Percentiles rank a stretch among this genome's conserved stretches.
Evolutionary conservation across 2,113 vertebrate species (phyloP).

Genomic region (Heterotilapia buettikoferi): DNA sequence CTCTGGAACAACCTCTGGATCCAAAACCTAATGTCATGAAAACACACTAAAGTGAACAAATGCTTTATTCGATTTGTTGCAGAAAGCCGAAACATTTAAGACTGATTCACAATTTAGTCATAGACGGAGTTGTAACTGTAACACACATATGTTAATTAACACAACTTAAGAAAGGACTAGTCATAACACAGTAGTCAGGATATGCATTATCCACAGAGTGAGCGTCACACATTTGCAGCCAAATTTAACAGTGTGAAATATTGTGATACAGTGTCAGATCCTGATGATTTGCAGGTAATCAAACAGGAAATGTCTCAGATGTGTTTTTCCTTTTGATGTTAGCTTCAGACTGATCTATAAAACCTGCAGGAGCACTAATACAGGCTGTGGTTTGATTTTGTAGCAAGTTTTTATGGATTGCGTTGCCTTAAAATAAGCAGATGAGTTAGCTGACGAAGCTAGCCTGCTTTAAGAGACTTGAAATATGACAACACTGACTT

Average conservation of each 20-base stretch:
- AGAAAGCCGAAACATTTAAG: accelerated
- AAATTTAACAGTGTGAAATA: background rate
- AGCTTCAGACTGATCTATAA: background rate
- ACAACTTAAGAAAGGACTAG: background rate
- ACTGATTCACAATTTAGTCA: background rate
- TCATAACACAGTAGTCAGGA: background rate
- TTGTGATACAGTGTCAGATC: background rate
- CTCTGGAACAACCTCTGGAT: background rate
- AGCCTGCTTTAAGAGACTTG: background rate
- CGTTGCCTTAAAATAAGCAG: constrained; percentile 7
- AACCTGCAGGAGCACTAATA: background rate
- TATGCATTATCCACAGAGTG: background rate
- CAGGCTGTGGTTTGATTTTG: background rate
- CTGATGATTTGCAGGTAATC: background rate
- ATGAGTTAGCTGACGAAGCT: background rate
- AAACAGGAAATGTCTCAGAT: background rate
- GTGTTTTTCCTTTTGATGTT: background rate
- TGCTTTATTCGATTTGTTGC: background rate
- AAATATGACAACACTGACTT: background rate
- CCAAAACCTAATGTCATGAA: background rate
- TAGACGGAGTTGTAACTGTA: background rate
- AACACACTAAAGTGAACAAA: background rate
- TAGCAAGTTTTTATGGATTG: background rate
- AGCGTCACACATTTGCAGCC: background rate
- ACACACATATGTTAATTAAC: accelerated